Conservation (phyloP, 2,888 invertebrate species). For the Allolobophora icterica region DNA sequence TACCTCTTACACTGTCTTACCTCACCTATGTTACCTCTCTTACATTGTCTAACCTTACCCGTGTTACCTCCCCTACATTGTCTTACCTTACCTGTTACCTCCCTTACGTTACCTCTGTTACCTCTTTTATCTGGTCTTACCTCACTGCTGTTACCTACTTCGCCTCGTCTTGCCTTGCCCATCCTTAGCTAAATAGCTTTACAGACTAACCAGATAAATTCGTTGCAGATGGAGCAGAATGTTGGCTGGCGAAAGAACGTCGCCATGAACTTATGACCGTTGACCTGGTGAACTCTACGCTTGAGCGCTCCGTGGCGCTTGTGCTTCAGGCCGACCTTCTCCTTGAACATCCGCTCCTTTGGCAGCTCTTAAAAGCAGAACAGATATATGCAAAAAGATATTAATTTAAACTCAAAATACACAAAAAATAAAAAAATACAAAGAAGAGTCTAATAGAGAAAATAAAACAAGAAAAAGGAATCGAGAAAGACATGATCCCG, state of each 20-base stretch:
- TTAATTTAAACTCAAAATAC: background rate
- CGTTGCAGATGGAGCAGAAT: slow-evolving; percentile 98
- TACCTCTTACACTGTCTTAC: too few relatives aligned
- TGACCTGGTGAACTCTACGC: slow-evolving; percentile 92
- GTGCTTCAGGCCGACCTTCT: slow-evolving; percentile 85
- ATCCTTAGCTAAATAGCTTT: background rate
- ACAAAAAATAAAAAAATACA: background rate
- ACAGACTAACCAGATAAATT: slow-evolving; percentile 87
- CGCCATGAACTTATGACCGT: slow-evolving; percentile 99
- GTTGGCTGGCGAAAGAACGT: slow-evolving; percentile 97
- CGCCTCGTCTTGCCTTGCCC: background rate
- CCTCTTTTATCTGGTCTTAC: background rate
- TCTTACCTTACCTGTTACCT: too few relatives aligned
- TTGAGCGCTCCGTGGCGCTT: slow-evolving; percentile 96
- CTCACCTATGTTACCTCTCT: too few relatives aligned
- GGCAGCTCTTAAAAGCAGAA: background rate
- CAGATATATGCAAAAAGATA: background rate
- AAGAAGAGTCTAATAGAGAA: background rate
- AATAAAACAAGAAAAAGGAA: background rate
- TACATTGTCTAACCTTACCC: too few relatives aligned
- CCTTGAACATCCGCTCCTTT: slow-evolving; percentile 81
- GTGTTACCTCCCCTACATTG: too few relatives aligned
- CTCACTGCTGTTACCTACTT: too few relatives aligned
- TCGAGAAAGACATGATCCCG: background rate
- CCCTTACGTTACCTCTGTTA: background rate